phyloP scores from a whole-genome alignment of 2,888 invertebrate genomes.

The Lepidochrysops patricia region DNA sequence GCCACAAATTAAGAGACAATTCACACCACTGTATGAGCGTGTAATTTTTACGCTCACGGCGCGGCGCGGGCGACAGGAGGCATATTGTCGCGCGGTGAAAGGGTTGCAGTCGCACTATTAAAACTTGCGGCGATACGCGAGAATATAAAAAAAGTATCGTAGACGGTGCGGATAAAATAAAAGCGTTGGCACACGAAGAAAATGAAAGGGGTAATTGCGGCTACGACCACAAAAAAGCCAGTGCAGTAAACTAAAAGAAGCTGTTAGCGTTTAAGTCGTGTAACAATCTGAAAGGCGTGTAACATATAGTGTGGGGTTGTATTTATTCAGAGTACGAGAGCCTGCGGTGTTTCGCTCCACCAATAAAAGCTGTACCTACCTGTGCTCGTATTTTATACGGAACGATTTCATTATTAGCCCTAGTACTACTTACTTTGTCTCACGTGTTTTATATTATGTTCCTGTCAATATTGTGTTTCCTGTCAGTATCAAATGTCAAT shows the following conservation, averaged over 20 bases:
- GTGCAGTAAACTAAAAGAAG: slow-evolving; percentile 56
- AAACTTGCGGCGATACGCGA: slow-evolving; percentile 45
- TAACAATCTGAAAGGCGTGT: slow-evolving; percentile 39
- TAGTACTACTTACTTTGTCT: not conserved
- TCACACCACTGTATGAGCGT: slow-evolving; percentile 37
- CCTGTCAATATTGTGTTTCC: too few species aligned
- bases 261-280: slow-evolving; percentile 46
- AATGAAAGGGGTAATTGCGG: slow-evolving; percentile 61
- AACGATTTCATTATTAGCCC: slow-evolving; percentile 13
- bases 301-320: slow-evolving; percentile 29
- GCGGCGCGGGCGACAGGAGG: slow-evolving; percentile 23
- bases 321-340: slow-evolving; percentile 32
- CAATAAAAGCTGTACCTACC: slow-evolving; percentile 25
- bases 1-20: slow-evolving; percentile 51
- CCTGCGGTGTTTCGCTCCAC: slow-evolving; percentile 20
- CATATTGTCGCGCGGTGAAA: slow-evolving; percentile 38
- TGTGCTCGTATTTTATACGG: slow-evolving; percentile 23
- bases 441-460: not conserved
- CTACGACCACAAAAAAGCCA: slow-evolving; percentile 51
- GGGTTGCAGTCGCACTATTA: slow-evolving; percentile 46
- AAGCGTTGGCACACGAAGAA: slow-evolving; percentile 46
- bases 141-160: slow-evolving; percentile 43
- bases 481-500: too few species aligned
- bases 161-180: slow-evolving; percentile 54
- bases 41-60: slow-evolving; percentile 36